A percentile compares a stretch with the other conserved stretches of the same genome.
Evolutionary conservation across 2,797 vertebrate genomes (phyloP).

Genomic region (Sandelia bainsii): DNA sequence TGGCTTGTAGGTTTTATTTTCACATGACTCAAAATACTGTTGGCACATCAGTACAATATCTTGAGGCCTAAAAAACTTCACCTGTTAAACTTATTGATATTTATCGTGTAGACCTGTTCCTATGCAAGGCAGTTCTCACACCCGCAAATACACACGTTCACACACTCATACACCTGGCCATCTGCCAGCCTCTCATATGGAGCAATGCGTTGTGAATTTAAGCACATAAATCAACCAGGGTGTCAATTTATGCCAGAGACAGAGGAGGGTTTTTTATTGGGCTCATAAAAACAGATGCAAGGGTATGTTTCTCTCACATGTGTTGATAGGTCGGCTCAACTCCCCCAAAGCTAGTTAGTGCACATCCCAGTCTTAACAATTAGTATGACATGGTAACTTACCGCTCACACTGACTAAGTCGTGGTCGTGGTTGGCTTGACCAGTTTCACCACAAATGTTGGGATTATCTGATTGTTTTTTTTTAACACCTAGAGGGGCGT

Average conservation of each 20-base stretch:
- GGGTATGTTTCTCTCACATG: constrained; percentile 83
- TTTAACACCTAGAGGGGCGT: constrained; percentile 31
- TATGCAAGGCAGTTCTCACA: constrained; percentile 49
- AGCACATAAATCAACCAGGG: constrained; percentile 83
- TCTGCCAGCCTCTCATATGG: constrained; percentile 80
- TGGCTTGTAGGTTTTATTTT: constrained; percentile 29
- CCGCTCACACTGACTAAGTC: constrained; percentile 48
- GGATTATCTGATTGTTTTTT: constrained; percentile 49
- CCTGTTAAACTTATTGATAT: constrained; percentile 66
- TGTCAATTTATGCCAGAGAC: constrained; percentile 79
- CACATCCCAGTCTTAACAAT: constrained; percentile 78
- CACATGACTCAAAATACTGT: constrained; percentile 40
- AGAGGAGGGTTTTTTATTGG: constrained; percentile 82
- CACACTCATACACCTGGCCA: constrained; percentile 73
- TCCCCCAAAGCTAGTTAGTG: constrained; percentile 71
- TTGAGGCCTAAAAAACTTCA: constrained; percentile 52
- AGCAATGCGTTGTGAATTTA: constrained; percentile 76
- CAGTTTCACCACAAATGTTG: constrained; percentile 61
- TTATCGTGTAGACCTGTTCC: constrained; percentile 68
- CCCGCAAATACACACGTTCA: constrained; percentile 31
- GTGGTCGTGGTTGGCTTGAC: constrained; percentile 26
- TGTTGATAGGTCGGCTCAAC: constrained; percentile 66
- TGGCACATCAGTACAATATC: constrained; percentile 54
- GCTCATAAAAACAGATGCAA: constrained; percentile 83
- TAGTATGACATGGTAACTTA: constrained; percentile 66